Percentiles rank a stretch among this genome's conserved stretches.
Conservation (phyloP, 2,113 vertebrate genomes). For the Ellobius talpinus region DNA sequence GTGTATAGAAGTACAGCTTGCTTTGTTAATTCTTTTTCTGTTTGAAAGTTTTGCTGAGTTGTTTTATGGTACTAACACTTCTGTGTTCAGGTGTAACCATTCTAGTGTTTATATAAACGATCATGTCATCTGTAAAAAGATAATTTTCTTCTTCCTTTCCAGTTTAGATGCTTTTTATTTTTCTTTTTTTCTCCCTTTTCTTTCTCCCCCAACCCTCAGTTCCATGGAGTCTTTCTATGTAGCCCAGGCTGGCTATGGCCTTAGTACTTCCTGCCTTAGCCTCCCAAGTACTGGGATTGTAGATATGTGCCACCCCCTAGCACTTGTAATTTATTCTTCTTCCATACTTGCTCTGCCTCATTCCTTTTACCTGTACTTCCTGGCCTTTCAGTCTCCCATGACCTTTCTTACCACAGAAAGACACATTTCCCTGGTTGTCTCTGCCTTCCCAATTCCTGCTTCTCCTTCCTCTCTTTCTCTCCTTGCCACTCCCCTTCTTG, state of each 20-base stretch:
- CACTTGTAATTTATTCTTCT: not conserved
- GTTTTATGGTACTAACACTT: not conserved
- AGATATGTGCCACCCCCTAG: too few relatives aligned
- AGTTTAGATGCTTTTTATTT: not conserved
- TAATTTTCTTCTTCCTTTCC: not conserved
- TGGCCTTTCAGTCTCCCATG: not conserved
- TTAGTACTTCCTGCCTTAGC: not conserved
- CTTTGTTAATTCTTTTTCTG: not conserved
- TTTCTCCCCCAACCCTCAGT: not conserved
- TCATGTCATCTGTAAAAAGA: not conserved
- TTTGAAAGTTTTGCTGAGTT: not conserved
- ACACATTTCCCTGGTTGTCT: not conserved
- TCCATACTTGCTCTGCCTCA: not conserved
- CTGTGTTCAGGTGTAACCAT: not conserved
- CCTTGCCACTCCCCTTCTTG: not conserved
- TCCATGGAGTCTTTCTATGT: not conserved
- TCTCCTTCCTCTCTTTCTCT: rapidly evolving
- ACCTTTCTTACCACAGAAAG: not conserved
- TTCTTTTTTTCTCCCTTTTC: not conserved
- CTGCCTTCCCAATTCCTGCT: not conserved
- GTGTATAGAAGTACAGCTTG: not conserved
- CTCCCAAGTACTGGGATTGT: not conserved
- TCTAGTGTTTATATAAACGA: not conserved
- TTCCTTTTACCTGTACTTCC: not conserved
- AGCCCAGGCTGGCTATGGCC: not conserved